Evolutionary conservation across 2,888 invertebrate species (phyloP), one percentile per base, ranked within the genome.

Genomic region (Chironomus riparius): DNA sequence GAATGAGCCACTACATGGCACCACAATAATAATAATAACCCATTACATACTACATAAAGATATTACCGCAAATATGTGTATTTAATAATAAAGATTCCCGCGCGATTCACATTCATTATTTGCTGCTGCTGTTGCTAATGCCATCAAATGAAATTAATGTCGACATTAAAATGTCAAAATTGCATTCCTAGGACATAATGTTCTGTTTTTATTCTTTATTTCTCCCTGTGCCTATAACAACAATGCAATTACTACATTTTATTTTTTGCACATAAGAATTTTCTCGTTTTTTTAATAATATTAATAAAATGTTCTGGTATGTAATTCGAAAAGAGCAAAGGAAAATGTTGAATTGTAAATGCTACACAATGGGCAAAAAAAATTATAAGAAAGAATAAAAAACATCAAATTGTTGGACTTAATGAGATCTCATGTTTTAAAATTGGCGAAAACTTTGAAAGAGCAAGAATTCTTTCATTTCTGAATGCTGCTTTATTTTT

Each of bases 81-180:
- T 56, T 56, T 18, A 56, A 56, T 56, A 56, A 56, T 56, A 56
- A 56, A 56, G 56, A 56, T 56, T 56, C 56, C 18, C 56, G 56
- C n/a, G 18, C 18, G 56, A 56, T 56, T 18, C 56, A 56, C 56
- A 56, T 56, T 56, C 15, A 18, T 18, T 56, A 18, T 56, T 18
- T 56, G 56, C 56, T 56, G 56, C 56, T 18, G 56, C 18, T 56
- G 56, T 56, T 15, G 18, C 56, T 56, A 56, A 56, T 56, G 56
- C 56, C 56, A 56, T 56, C 56, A 56, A 56, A 56, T 56, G n/a
- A 70, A 70, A 70, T 70, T 70, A 70, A 47, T 70, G 47, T 47
- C 47, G 47, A 70, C 70, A 70, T 70, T 70, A 70, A 70, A 70
- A 70, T 70, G 70, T 70, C 70, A 70, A 47, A 47, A 70, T 68